These are phyloP conservation scores for Pinctada fucata DNA, from an alignment of 2,888 invertebrate genomes.

Conservation along the genomic window DNA sequence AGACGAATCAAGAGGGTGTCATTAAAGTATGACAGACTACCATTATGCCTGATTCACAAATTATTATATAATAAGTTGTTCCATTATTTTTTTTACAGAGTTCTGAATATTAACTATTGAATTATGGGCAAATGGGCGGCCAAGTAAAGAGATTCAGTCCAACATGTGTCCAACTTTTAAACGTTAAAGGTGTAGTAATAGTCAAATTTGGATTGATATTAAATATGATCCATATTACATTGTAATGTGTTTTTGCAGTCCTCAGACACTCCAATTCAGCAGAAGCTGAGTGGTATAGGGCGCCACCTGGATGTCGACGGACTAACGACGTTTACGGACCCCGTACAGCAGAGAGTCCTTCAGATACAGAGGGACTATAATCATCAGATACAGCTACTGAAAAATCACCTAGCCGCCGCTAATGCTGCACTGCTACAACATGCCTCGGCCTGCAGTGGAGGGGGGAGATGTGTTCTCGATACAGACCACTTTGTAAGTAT, in stretches of 20 bases:
- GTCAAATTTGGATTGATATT: no score
- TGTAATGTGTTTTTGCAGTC: slow-evolving; percentile 22
- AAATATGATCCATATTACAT: no score
- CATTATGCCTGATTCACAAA: no score
- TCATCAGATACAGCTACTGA: slow-evolving; percentile 85
- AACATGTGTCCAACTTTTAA: no score
- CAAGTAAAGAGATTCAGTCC: no score
- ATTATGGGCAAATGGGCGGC: no score
- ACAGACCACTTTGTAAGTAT: slow-evolving; percentile 45
- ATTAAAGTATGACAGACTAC: no score
- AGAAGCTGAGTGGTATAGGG: slow-evolving; percentile 59
- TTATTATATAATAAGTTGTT: no score
- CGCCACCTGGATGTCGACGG: slow-evolving; percentile 80
- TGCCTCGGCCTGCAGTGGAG: slow-evolving; percentile 59
- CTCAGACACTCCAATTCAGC: slow-evolving; percentile 53
- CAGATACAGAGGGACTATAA: slow-evolving; percentile 82
- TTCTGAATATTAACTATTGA: no score
- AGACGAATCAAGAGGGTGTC: no score
- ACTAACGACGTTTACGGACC: slow-evolving; percentile 84
- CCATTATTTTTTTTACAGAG: no score
- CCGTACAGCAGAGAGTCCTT: slow-evolving; percentile 86
- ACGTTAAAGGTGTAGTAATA: no score
- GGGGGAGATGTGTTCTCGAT: slow-evolving; percentile 48
- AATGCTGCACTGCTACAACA: slow-evolving; percentile 84
- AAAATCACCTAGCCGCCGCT: slow-evolving; percentile 87